Evolutionary conservation across 2,113 vertebrate genomes (phyloP), one percentile per base, ranked within the genome.

Genomic region (Vulpes vulpes): DNA sequence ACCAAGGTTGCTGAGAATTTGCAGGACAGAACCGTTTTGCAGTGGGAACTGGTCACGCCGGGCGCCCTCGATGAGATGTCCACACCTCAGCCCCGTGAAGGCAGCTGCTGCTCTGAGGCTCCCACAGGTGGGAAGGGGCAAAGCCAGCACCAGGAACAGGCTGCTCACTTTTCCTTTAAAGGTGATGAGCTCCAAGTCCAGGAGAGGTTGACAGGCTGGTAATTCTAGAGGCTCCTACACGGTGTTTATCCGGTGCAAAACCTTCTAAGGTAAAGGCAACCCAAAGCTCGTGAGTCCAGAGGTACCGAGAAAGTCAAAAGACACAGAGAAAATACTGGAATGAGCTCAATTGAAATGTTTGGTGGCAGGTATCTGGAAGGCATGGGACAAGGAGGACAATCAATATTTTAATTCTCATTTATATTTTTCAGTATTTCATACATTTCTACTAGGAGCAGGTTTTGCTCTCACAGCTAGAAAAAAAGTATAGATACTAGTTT

Each of bases 181-280:
- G 59, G 78, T 85, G 59, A 89, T 8, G 67, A 86, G 38, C 32
- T 85, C 60, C 32, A 10, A 85, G 59, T 35, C 35, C 11, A 23
- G 78, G 69, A 82, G 64, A 92, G 51, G 82, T 6, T 19, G 92
- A 96, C 49, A 64, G 95, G 78, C 92, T 83, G 92, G 73, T 89
- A 73, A 80, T 95, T 96, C 51, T 20, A 89, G 81, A 79, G 55
- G 86, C 59, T 91, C 73, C 76, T 82, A 65, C n/a, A 49, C 7
- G 14, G 53, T 43, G 30, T 87, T 93, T 59, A 87, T 30, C n/a
- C 10, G 51, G 65, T 85, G 55, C 12, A 23, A 84, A 94, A 73
- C 19, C 16, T 16, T 76, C 43, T 22, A 79, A 25, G 83, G n/a
- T 55, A 82, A 67, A 95, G 74, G 67, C 81, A 43, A 91, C 67